Conservation (phyloP, 2,888 invertebrate genomes). For the Drosophila heteroneura region DNA sequence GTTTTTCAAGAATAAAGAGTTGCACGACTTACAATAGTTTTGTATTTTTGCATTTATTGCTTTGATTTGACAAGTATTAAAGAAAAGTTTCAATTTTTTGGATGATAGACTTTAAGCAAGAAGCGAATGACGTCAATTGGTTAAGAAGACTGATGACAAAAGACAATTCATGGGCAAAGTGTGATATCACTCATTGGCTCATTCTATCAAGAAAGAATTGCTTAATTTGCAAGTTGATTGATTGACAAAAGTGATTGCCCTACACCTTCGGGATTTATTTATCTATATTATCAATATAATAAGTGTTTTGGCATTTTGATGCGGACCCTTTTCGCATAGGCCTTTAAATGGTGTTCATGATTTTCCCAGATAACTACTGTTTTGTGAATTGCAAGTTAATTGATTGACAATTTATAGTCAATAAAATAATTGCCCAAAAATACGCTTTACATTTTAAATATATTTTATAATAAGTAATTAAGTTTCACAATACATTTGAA, state of each 20-base stretch:
- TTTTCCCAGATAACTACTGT: too few relatives aligned
- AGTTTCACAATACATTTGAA: not conserved
- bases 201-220: not conserved
- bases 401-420: not conserved
- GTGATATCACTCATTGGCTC: slow-evolving; percentile 28
- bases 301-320: not conserved
- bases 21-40: not conserved
- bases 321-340: too few relatives aligned
- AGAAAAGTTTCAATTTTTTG: not conserved
- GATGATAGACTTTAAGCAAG: not conserved
- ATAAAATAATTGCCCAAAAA: not conserved
- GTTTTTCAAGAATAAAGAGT: not conserved
- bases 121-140: slow-evolving; percentile 20
- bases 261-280: not conserved
- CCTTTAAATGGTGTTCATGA: too few relatives aligned
- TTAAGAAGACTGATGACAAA: not conserved
- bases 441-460: too few relatives aligned
- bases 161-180: slow-evolving; percentile 3
- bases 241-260: not conserved
- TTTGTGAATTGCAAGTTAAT: not conserved
- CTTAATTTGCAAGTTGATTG: not conserved
- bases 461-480: too few relatives aligned
- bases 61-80: not conserved
- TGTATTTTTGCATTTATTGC: not conserved
- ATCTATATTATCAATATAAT: not conserved